A percentile compares a stretch with the other conserved stretches of the same genome.
Evolutionary conservation across 2,797 vertebrate genomes (phyloP).

Genomic region (Poeciliopsis paucimaculata): DNA sequence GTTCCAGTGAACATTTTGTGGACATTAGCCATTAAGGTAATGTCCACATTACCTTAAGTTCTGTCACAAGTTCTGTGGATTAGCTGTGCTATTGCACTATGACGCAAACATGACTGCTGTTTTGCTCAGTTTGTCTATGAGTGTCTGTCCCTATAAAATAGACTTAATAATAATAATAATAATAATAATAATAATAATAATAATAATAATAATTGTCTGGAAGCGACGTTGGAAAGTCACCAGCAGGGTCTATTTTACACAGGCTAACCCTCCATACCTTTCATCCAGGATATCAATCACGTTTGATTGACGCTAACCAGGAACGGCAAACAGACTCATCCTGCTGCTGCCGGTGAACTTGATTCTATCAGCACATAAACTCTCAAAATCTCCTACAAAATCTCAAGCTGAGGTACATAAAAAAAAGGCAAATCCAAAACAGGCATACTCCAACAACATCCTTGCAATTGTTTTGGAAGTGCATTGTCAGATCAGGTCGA

Average conservation of each 20-base stretch:
- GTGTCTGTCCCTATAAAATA: too few relatives aligned
- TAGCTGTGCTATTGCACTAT: too few relatives aligned
- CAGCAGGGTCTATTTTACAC: neutral
- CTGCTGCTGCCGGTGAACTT: neutral
- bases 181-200: too few relatives aligned
- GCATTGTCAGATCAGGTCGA: slow-evolving; percentile 54
- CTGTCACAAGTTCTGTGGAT: too few relatives aligned
- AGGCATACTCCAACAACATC: neutral
- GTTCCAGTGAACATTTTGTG: neutral
- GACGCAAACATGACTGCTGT: too few relatives aligned
- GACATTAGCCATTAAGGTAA: neutral
- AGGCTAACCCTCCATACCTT: neutral
- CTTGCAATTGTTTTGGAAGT: slow-evolving; percentile 25
- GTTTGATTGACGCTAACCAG: neutral
- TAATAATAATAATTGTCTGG: too few relatives aligned
- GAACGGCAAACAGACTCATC: neutral
- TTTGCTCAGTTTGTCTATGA: too few relatives aligned
- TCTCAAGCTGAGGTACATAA: slow-evolving; percentile 21
- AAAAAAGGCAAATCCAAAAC: slow-evolving; percentile 25
- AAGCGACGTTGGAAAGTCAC: neutral
- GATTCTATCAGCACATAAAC: neutral
- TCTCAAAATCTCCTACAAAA: slow-evolving; percentile 19
- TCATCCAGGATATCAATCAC: neutral
- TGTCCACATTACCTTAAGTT: too few relatives aligned
- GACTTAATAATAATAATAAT: too few relatives aligned